Evolutionary conservation across 2,888 invertebrate species (phyloP).

Genomic region (Entomobrya multifasciata): DNA sequence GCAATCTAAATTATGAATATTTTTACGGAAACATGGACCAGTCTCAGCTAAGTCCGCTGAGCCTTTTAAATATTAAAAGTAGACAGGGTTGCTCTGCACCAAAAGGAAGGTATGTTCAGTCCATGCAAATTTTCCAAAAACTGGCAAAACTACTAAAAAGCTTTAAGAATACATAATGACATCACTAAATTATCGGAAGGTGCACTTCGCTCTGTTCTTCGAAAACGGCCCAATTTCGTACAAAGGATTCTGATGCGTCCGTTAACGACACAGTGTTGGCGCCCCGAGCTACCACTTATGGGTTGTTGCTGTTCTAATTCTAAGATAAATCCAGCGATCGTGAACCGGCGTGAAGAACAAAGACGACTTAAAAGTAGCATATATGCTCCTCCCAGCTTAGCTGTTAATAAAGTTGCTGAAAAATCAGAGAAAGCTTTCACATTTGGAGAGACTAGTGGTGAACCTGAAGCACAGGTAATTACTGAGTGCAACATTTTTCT

Average conservation of each 20-base stretch:
- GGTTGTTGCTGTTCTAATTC: constrained; percentile 68
- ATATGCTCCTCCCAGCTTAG: constrained; percentile 21
- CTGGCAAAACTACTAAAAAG: neutral
- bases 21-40: constrained; percentile 49
- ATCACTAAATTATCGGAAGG: constrained; percentile 29
- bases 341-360: constrained; percentile 33
- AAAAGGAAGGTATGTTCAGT: constrained; percentile 45
- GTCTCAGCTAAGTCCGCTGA: constrained; percentile 59
- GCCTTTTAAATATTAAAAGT: neutral
- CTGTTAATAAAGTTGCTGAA: neutral
- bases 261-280: constrained; percentile 39
- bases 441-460: constrained; percentile 2
- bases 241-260: constrained; percentile 66
- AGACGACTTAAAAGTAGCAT: constrained; percentile 29
- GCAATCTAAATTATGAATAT: constrained; percentile 44
- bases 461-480: neutral
- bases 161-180: neutral
- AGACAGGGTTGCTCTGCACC: constrained; percentile 61
- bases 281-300: constrained; percentile 62
- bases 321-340: constrained; percentile 43
- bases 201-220: constrained; percentile 59
- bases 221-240: neutral
- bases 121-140: neutral
- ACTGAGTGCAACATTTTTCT: neutral
- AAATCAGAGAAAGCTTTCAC: neutral